phyloP scores from a whole-genome alignment of 1,140 invertebrate species.

The Rhynchophorus ferrugineus region DNA sequence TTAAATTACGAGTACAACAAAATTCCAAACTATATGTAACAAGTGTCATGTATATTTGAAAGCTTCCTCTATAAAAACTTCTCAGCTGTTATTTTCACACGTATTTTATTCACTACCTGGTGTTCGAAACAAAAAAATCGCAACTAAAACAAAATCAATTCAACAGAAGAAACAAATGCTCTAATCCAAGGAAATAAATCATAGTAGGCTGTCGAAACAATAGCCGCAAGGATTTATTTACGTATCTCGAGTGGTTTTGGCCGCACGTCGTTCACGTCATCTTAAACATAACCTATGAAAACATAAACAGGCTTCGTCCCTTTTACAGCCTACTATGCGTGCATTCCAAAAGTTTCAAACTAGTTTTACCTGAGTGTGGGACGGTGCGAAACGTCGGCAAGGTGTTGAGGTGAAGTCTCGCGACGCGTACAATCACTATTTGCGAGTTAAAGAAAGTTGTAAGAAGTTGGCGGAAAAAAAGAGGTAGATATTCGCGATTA shows the following conservation, averaged over 20 bases:
- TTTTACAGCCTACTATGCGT: conserved; percentile 8
- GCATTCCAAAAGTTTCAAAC: conserved; percentile 23
- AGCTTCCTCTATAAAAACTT: too few species aligned
- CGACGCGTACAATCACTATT: conserved; percentile 8
- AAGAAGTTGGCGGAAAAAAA: conserved; percentile 23
- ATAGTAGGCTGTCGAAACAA: too few species aligned
- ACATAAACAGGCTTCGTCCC: conserved; percentile 13
- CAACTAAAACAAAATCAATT: too few species aligned
- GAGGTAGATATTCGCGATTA: conserved; percentile 22
- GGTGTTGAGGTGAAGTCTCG: conserved; percentile 5
- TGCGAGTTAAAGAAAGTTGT: conserved; percentile 21
- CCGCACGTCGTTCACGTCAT: conserved; percentile 11
- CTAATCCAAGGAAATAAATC: too few species aligned
- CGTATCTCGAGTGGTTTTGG: too few species aligned
- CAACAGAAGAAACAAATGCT: too few species aligned
- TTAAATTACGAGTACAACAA: conserved; percentile 3
- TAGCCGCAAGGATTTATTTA: too few species aligned
- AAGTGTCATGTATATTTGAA: not conserved
- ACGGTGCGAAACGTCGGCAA: not conserved
- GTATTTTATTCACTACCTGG: too few species aligned
- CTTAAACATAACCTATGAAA: conserved; percentile 25
- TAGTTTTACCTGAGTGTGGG: conserved; percentile 15
- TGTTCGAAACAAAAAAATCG: too few species aligned
- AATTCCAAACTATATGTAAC: not conserved
- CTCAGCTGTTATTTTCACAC: too few species aligned